Evolutionary conservation across 2,797 vertebrate species (phyloP).

Genomic region (Sebastes steindachneri): DNA sequence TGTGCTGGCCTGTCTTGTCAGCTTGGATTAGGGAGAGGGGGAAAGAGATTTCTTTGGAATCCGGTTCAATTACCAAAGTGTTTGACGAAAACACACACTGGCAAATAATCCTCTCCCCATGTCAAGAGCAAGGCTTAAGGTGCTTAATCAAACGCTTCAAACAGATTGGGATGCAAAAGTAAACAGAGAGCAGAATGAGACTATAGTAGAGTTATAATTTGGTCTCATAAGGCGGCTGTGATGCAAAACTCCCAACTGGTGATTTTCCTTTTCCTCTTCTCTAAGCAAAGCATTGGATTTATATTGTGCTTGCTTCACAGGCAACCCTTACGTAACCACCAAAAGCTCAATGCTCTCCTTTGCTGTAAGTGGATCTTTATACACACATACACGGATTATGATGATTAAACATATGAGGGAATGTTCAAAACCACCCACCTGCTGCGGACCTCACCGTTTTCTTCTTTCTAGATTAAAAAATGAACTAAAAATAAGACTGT

Average conservation of each 20-base stretch:
- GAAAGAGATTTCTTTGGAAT: constrained; percentile 7
- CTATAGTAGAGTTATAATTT: not conserved
- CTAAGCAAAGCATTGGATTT: not conserved
- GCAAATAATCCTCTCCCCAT: not conserved
- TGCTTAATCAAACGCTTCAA: constrained; percentile 2
- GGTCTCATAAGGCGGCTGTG: not conserved
- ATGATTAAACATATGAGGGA: not conserved
- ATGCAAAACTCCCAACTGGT: not conserved
- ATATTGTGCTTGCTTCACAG: not conserved
- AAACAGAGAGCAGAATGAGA: not conserved
- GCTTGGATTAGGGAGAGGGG: not conserved
- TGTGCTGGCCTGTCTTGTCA: not conserved
- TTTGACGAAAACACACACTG: not conserved
- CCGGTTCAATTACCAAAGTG: constrained; percentile 1
- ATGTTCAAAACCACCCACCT: constrained; percentile 1
- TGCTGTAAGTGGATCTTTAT: not conserved
- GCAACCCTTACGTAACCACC: not conserved
- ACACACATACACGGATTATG: not conserved
- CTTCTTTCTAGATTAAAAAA: not conserved
- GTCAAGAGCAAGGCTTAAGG: not conserved
- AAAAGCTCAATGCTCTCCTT: not conserved
- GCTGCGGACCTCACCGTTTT: not conserved
- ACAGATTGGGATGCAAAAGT: constrained; percentile 11
- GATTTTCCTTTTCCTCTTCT: not conserved
- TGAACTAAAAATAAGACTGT: not conserved